These are phyloP conservation scores for Hirtodrosophila histrioides DNA, from an alignment of 2,888 invertebrate genomes.

Conservation along the genomic window DNA sequence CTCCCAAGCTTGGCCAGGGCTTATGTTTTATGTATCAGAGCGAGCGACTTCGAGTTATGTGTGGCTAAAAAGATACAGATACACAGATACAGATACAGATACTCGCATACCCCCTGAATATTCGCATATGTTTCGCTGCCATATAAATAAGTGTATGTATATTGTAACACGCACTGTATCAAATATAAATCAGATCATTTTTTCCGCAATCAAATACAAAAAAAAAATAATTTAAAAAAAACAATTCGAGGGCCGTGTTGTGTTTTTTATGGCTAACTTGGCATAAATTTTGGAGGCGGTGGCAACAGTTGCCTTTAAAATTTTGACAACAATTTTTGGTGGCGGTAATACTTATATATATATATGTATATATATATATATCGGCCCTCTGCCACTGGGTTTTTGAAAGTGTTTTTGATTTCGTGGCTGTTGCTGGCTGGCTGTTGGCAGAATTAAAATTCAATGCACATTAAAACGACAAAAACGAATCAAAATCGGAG, in stretches of 20 bases:
- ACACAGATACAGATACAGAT: too few species aligned
- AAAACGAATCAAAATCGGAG: slow-evolving; percentile 63
- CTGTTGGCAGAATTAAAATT: slow-evolving; percentile 63
- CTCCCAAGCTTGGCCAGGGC: slow-evolving; percentile 28
- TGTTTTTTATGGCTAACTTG: slow-evolving; percentile 55
- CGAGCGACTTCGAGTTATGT: slow-evolving; percentile 32
- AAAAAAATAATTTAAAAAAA: slow-evolving; percentile 6
- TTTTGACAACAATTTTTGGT: slow-evolving; percentile 69
- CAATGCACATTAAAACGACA: slow-evolving; percentile 75
- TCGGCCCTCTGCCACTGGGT: slow-evolving; percentile 22
- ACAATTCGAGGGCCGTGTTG: slow-evolving; percentile 10
- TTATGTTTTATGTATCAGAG: slow-evolving; percentile 81
- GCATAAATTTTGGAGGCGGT: slow-evolving; percentile 63
- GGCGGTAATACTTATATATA: slow-evolving; percentile 49
- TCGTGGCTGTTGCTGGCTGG: slow-evolving; percentile 29
- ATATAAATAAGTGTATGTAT: slow-evolving; percentile 23
- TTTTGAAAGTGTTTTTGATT: slow-evolving; percentile 65
- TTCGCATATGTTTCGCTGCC: slow-evolving; percentile 21
- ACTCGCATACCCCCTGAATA: background rate
- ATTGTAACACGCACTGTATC: slow-evolving; percentile 70
- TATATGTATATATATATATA: slow-evolving; percentile 23
- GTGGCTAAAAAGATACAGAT: slow-evolving; percentile 11
- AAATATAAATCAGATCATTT: slow-evolving; percentile 81
- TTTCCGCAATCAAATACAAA: slow-evolving; percentile 49
- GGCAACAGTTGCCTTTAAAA: slow-evolving; percentile 52